These are phyloP conservation scores for Sebastes hubbsi DNA, from an alignment of 2,797 vertebrate species.

Conservation along the genomic window DNA sequence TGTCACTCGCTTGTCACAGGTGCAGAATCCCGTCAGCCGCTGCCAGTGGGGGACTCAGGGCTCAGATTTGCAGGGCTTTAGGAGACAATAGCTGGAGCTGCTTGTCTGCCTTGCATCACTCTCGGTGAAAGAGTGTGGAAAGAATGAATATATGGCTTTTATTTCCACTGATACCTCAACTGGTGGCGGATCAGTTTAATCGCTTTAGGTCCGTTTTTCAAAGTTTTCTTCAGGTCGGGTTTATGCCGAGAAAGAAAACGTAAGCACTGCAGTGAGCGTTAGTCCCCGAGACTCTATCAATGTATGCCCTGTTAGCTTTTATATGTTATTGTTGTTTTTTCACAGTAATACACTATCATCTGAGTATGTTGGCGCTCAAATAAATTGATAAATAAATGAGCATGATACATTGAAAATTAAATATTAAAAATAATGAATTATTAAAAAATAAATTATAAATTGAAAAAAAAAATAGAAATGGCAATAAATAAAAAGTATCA, in stretches of 20 bases:
- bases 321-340: neutral
- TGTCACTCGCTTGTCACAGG: conserved; percentile 67
- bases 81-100: conserved; percentile 61
- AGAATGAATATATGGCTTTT: conserved; percentile 43
- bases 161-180: conserved; percentile 34
- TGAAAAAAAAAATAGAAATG: neutral
- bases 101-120: conserved; percentile 61
- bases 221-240: conserved; percentile 28
- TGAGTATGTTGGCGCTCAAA: neutral
- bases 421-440: neutral
- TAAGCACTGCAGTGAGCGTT: conserved; percentile 1
- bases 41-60: conserved; percentile 47
- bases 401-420: neutral
- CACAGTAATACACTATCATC: neutral
- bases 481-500: neutral
- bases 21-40: conserved; percentile 55
- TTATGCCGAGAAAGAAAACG: neutral
- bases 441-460: too few relatives aligned
- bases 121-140: conserved; percentile 32
- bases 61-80: conserved; percentile 64
- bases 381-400: neutral
- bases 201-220: conserved; percentile 22
- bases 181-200: conserved; percentile 43
- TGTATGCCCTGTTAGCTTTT: neutral
- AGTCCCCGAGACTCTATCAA: neutral